phyloP scores from a whole-genome alignment of 92 coral and sea anemone species.

The Nematostella vectensis region DNA sequence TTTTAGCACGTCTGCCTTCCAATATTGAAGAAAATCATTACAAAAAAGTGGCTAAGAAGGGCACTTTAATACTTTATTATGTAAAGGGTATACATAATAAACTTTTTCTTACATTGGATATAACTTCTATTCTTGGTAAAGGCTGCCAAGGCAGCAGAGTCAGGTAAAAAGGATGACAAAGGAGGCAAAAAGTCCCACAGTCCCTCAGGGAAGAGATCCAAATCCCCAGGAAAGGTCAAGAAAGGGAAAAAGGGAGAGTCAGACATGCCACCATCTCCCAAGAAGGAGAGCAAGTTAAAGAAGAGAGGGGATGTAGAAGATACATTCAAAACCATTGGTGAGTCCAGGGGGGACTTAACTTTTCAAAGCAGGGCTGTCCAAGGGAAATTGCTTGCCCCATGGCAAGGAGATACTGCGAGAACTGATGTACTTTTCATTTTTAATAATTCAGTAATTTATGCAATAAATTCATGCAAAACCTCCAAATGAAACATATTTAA shows the following conservation, averaged over 20 bases:
- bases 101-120: not conserved
- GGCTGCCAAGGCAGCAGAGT: slow-evolving; percentile 76
- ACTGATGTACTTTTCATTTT: too few relatives aligned
- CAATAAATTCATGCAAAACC: too few relatives aligned
- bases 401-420: too few relatives aligned
- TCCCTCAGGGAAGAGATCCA: slow-evolving; percentile 88
- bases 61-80: not conserved
- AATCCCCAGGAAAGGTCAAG: slow-evolving; percentile 81
- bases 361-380: too few relatives aligned
- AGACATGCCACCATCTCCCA: slow-evolving; percentile 80
- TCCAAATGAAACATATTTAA: too few relatives aligned
- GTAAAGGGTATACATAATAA: not conserved
- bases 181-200: slow-evolving; percentile 71
- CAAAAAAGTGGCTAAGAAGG: not conserved
- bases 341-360: not conserved
- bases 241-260: slow-evolving; percentile 79
- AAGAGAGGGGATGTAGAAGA: slow-evolving; percentile 95
- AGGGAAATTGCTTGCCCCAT: too few relatives aligned
- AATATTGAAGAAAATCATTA: too few relatives aligned
- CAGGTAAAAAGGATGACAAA: slow-evolving; percentile 76
- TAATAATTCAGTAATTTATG: too few relatives aligned
- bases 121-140: slow-evolving; percentile 1
- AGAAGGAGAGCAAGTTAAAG: slow-evolving; percentile 89
- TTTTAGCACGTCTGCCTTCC: too few relatives aligned
- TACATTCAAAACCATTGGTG: slow-evolving; percentile 89